Conservation (phyloP, 2,113 vertebrate species). For the Cervus canadensis region DNA sequence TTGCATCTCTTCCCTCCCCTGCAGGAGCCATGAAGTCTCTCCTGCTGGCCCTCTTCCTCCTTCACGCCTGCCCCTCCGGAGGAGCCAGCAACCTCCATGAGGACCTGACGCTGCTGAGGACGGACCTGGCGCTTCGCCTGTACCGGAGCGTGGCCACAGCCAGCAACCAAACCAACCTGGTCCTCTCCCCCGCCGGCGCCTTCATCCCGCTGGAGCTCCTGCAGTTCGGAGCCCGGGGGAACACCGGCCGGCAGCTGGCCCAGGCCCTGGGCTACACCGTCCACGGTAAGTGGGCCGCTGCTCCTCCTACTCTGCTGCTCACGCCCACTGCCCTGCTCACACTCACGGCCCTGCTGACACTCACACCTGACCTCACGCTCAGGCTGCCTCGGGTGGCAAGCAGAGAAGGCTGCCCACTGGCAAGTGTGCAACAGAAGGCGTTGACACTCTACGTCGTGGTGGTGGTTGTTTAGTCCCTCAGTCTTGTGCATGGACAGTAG, state of each 20-base stretch:
- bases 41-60: constrained; percentile 72
- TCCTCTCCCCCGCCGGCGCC: constrained; percentile 86
- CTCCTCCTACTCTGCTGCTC: neutral
- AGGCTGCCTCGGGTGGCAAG: neutral
- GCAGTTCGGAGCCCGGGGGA: constrained; percentile 88
- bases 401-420: neutral
- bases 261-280: constrained; percentile 85
- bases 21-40: constrained; percentile 51
- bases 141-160: constrained; percentile 76
- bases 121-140: constrained; percentile 84
- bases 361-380: neutral
- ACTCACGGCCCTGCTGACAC: neutral
- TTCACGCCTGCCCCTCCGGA: constrained; percentile 73
- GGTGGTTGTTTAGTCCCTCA: neutral
- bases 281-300: constrained; percentile 79
- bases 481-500: neutral
- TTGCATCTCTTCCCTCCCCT: neutral
- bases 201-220: constrained; percentile 87
- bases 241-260: constrained; percentile 85
- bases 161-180: constrained; percentile 84
- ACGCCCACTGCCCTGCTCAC: neutral
- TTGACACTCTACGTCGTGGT: neutral
- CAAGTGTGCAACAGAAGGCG: neutral
- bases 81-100: constrained; percentile 75
- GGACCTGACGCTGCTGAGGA: constrained; percentile 82